These are phyloP conservation scores for Probaryconus sp. DNA, from an alignment of 1,140 invertebrate species.

Conservation along the genomic window DNA sequence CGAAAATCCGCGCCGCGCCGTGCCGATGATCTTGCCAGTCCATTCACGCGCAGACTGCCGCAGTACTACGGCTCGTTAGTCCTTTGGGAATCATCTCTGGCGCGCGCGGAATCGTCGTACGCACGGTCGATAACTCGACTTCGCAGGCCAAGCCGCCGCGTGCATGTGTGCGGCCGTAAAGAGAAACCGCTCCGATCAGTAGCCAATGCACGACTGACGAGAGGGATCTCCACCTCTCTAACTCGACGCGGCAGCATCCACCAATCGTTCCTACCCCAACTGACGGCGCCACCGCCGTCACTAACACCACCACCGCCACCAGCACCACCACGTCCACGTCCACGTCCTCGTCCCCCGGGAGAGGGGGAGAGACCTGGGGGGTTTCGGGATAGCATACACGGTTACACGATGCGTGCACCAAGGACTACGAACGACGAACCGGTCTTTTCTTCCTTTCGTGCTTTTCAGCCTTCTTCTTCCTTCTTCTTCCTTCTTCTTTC, in stretches of 20 bases:
- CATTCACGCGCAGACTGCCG: conserved; percentile 50
- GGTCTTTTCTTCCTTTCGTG: conserved; percentile 60
- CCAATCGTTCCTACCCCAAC: conserved; percentile 73
- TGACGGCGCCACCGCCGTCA: conserved; percentile 52
- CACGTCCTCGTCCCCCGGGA: conserved; percentile 54
- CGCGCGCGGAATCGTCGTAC: conserved; percentile 53
- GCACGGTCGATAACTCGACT: conserved; percentile 57
- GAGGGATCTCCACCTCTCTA: conserved; percentile 72
- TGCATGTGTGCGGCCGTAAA: conserved; percentile 40
- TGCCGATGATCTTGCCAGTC: conserved; percentile 39
- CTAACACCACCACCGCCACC: conserved; percentile 38
- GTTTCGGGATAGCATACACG: conserved; percentile 59
- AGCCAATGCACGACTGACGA: conserved; percentile 74
- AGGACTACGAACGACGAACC: conserved; percentile 59
- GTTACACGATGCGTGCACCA: conserved; percentile 61
- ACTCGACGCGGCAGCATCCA: conserved; percentile 73
- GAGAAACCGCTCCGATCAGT: conserved; percentile 63
- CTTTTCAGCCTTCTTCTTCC: conserved; percentile 33
- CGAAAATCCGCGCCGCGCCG: conserved; percentile 18
- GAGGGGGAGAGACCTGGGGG: conserved; percentile 50
- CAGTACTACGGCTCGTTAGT: conserved; percentile 51
- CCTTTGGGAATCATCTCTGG: conserved; percentile 58
- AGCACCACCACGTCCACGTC: conserved; percentile 28
- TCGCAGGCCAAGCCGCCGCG: conserved; percentile 42
- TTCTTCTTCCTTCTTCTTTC: conserved; percentile 26